Evolutionary conservation across 2,888 invertebrate species (phyloP).

Genomic region (Ophioninae sp.): DNA sequence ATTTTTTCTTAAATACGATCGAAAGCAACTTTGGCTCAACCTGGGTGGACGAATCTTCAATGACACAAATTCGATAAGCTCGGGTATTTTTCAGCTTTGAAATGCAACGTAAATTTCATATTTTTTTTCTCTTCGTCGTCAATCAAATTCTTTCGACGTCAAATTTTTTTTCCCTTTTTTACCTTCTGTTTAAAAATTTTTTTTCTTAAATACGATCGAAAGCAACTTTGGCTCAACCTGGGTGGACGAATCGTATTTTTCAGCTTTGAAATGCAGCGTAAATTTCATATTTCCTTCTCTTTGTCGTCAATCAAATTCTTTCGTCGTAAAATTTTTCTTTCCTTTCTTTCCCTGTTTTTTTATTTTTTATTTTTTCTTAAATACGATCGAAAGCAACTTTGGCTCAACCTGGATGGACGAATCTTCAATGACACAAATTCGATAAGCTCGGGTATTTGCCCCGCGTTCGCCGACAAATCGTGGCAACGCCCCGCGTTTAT

Average conservation of each 20-base stretch:
- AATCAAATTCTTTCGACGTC: too few relatives aligned
- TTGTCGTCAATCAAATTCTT: too few relatives aligned
- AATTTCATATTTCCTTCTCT: too few relatives aligned
- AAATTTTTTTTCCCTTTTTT: not conserved
- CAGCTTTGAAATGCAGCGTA: too few relatives aligned
- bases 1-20: not conserved
- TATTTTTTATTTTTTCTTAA: not conserved
- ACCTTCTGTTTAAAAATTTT: not conserved
- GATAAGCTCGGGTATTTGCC: slow-evolving; percentile 21
- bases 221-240: not conserved
- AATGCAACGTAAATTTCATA: too few relatives aligned
- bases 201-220: not conserved
- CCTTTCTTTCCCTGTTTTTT: not conserved
- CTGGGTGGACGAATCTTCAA: slow-evolving; percentile 18
- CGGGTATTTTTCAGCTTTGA: too few relatives aligned
- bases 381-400: not conserved
- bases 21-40: not conserved
- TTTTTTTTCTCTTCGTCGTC: too few relatives aligned
- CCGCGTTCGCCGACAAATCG: slow-evolving; percentile 14
- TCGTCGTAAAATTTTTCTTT: not conserved
- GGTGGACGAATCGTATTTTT: slow-evolving; percentile 14
- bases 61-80: slow-evolving; percentile 22
- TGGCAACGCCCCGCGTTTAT: slow-evolving; percentile 29
- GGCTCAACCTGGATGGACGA: not conserved
- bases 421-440: slow-evolving; percentile 26